Percentiles rank a stretch among this genome's conserved stretches.
These are phyloP conservation scores for Drosophila bipectinata DNA, from an alignment of 1,140 invertebrate genomes.

Conservation along the genomic window DNA sequence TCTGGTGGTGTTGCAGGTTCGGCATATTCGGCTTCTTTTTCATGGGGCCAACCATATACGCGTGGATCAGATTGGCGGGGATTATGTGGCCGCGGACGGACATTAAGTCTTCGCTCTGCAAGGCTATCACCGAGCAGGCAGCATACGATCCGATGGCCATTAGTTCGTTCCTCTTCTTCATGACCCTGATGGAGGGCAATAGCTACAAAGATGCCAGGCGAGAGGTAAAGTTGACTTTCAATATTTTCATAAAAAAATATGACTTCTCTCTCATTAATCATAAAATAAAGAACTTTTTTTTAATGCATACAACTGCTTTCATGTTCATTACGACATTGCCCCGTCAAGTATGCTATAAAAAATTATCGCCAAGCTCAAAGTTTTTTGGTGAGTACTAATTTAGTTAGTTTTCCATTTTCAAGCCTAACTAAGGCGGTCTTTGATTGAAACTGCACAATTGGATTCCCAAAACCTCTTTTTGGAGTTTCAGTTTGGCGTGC, in stretches of 20 bases:
- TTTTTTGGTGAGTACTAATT: too few relatives aligned
- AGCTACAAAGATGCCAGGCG: conserved; percentile 85
- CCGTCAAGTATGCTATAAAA: background rate
- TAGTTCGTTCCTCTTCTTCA: conserved; percentile 87
- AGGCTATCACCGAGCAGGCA: conserved; percentile 88
- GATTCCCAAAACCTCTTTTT: conserved; percentile 12
- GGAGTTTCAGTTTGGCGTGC: conserved; percentile 14
- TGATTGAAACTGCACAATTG: conserved; percentile 5
- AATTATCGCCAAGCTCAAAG: background rate
- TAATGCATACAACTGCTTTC: background rate
- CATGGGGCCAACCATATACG: conserved; percentile 87
- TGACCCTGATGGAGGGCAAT: conserved; percentile 87
- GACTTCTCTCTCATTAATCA: too few relatives aligned
- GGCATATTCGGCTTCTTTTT: conserved; percentile 87
- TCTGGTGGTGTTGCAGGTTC: conserved; percentile 83
- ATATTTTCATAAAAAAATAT: background rate
- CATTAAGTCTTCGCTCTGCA: conserved; percentile 86
- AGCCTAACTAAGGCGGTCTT: too few relatives aligned
- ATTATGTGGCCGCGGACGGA: conserved; percentile 86
- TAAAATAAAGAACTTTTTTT: too few relatives aligned
- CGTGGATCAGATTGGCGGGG: conserved; percentile 86
- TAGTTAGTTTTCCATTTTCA: too few relatives aligned
- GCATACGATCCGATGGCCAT: conserved; percentile 88
- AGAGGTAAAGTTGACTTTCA: conserved; percentile 84
- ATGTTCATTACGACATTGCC: background rate